Conservation (phyloP, 1,140 invertebrate species). For the Drosophila virilis region DNA sequence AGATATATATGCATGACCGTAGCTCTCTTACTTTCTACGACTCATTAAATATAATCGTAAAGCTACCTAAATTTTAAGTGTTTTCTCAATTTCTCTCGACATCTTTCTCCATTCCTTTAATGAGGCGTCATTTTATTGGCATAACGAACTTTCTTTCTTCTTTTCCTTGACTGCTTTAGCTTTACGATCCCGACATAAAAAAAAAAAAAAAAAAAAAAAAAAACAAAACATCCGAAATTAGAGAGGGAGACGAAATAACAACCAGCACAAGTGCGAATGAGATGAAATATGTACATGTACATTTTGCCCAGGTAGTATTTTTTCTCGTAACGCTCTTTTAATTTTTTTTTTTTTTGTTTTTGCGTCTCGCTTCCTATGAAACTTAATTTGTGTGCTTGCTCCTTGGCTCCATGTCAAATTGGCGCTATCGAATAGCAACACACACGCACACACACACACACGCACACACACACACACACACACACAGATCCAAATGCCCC, state of each 20-base stretch:
- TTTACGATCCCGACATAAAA: slow-evolving; percentile 45
- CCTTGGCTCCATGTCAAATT: slow-evolving; percentile 78
- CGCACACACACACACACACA: slow-evolving; percentile 8
- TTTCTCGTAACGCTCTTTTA: slow-evolving; percentile 2
- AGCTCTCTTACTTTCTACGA: background rate
- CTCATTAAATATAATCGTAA: slow-evolving; percentile 1
- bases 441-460: slow-evolving; percentile 40
- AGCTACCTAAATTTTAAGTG: slow-evolving; percentile 8
- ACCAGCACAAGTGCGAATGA: background rate
- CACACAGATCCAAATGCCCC: slow-evolving; percentile 46
- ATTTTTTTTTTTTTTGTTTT: slow-evolving; percentile 31
- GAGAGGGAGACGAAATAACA: background rate
- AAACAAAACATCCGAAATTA: slow-evolving; percentile 19
- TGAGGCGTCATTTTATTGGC: slow-evolving; percentile 33
- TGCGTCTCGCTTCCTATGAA: slow-evolving; percentile 66
- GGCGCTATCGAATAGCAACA: slow-evolving; percentile 77
- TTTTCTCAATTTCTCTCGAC: background rate
- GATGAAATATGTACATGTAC: slow-evolving; percentile 6
- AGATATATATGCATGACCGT: background rate
- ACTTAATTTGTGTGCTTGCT: slow-evolving; percentile 73
- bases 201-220: slow-evolving; percentile 8
- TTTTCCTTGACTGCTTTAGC: slow-evolving; percentile 21
- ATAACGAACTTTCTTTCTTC: slow-evolving; percentile 37
- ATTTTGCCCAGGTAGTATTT: slow-evolving; percentile 34
- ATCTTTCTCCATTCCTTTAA: slow-evolving; percentile 23